Base-by-base conservation (phyloP, 30 jellyfish, hydroid and myxozoan species). In the Hydra vulgaris region DNA sequence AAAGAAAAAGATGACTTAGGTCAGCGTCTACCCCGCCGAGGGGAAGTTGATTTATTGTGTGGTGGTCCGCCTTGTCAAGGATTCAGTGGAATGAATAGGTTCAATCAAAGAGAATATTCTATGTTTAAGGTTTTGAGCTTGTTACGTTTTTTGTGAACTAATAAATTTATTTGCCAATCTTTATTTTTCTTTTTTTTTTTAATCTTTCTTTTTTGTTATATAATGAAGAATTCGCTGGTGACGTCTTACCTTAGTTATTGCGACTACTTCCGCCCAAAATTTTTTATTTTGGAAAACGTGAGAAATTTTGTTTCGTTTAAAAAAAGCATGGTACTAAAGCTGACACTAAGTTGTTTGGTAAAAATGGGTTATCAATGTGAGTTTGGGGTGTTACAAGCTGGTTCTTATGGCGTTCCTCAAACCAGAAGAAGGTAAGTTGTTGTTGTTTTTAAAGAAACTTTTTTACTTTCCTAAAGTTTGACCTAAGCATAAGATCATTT, bases 21-120 rank as follows among this genome's bases (percentile, higher is more conserved):
- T 18, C 97, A 90, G 66, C 78, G 88, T 22, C 88, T 90, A 12
- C 97, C 97, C 8, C 94, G 83, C 18, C 86, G 80, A 61, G 97
- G 97, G 0, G 97, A 90, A 72, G 97, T 90, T 17, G 95, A 90
- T 22, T 18, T 90, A 79, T 81, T 90, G 21, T 90, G 97, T 74
- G 97, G 97, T 68, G 97, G 97, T 0, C 97, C 97, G 23, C 97
- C 97, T 0, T 90, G 97, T 75, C 97, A 90, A 76, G 97, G 97
- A 0, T 90, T 90, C 86, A 90, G 97, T 90, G 97, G 97, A 23
- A 90, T 90, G 97, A 90, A 90, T 71, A 84, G 97, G 71, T 90
- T 90, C 86, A 90, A 90, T 73, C 87, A 91, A 1, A 85, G 97
- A 79, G 97, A 90, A 21, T 90, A 90, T 80, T 90, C 97, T 8